Conservation (phyloP, 2,113 vertebrate genomes). For the Monopterus albus region DNA sequence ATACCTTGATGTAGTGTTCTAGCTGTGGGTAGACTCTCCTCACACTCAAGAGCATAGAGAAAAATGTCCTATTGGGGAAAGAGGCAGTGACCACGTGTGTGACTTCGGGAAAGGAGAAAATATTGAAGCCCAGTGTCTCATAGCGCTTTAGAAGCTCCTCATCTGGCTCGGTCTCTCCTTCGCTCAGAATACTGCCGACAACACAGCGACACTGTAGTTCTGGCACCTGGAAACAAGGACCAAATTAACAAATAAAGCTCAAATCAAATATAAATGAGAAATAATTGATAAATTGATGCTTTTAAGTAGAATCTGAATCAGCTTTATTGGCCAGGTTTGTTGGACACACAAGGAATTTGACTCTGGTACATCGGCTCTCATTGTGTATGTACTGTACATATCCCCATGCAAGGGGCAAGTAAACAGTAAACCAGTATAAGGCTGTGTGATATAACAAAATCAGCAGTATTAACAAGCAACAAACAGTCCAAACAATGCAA, state of each 20-base stretch:
- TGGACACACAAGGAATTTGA: too few species aligned
- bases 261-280: too few species aligned
- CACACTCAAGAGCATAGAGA: conserved; percentile 87
- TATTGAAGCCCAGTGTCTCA: conserved; percentile 89
- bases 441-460: too few species aligned
- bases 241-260: neutral
- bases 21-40: conserved; percentile 89
- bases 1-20: conserved; percentile 90
- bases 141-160: conserved; percentile 86
- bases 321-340: too few species aligned
- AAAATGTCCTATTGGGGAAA: conserved; percentile 85
- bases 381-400: too few species aligned
- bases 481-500: too few species aligned
- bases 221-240: conserved; percentile 77
- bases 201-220: conserved; percentile 86
- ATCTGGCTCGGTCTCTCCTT: conserved; percentile 84
- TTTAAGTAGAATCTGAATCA: neutral
- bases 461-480: too few species aligned
- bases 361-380: too few species aligned
- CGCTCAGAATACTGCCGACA: conserved; percentile 91
- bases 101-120: conserved; percentile 91
- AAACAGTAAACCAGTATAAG: too few species aligned
- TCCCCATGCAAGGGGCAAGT: too few species aligned
- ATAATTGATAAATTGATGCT: too few species aligned
- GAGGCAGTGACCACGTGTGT: conserved; percentile 89